A percentile compares a stretch with the other conserved stretches of the same genome.
These are phyloP conservation scores for Brachylomia viminalis DNA, from an alignment of 2,888 invertebrate genomes.

Conservation along the genomic window DNA sequence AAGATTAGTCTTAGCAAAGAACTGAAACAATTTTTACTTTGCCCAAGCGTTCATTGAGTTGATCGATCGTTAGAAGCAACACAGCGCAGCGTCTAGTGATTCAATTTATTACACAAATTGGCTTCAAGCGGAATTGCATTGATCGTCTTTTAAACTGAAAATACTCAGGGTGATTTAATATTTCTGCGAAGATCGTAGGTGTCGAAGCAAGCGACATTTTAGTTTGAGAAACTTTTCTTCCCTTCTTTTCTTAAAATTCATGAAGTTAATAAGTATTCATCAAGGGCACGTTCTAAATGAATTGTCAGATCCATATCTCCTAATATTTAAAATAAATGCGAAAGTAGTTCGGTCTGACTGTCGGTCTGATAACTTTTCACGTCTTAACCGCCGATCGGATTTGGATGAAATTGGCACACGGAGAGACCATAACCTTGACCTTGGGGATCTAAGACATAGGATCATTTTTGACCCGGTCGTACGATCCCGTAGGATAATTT, in stretches of 20 bases:
- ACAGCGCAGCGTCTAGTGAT: not conserved
- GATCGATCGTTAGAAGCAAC: not conserved
- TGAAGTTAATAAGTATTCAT: too few species aligned
- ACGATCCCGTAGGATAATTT: not conserved
- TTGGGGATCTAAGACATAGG: not conserved
- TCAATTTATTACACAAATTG: slow-evolving; percentile 30
- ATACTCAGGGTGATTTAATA: not conserved
- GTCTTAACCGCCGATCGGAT: not conserved
- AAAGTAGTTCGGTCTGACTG: not conserved
- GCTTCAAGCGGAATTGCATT: slow-evolving; percentile 4
- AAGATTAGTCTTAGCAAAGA: not conserved
- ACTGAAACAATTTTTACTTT: not conserved
- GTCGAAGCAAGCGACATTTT: too few species aligned
- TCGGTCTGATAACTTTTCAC: not conserved
- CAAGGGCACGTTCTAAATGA: too few species aligned
- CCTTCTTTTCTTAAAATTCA: not conserved
- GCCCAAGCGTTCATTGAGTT: not conserved
- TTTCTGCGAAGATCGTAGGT: not conserved
- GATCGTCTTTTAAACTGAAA: too few species aligned
- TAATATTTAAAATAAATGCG: not conserved
- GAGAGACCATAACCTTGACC: too few species aligned
- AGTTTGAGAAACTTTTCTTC: not conserved
- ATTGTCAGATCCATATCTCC: not conserved
- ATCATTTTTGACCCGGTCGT: not conserved
- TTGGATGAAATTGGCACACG: too few species aligned